Conservation (phyloP, 2,797 vertebrate genomes). For the Cyprinella venusta region DNA sequence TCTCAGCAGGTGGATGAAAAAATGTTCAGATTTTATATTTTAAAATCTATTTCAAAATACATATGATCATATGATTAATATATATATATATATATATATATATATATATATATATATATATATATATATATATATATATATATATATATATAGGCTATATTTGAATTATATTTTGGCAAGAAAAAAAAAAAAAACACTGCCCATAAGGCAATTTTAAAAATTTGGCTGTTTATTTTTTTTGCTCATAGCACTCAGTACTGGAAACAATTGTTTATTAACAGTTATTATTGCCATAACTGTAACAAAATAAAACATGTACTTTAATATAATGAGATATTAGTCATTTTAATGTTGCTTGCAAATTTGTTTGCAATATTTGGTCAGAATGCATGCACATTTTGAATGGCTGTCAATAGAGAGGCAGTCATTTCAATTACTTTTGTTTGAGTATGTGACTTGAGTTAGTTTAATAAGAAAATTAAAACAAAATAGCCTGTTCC, state of each 20-base stretch:
- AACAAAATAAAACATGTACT: neutral
- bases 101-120: no score
- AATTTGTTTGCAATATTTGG: neutral
- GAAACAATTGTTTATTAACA: no score
- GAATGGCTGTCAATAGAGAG: neutral
- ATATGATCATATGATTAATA: no score
- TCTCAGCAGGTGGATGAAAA: neutral
- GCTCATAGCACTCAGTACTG: no score
- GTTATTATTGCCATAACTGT: no score
- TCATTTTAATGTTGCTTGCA: neutral
- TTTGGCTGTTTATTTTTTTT: no score
- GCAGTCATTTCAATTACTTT: neutral
- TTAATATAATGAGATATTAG: neutral
- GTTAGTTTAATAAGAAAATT: neutral
- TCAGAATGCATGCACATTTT: neutral
- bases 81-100: no score
- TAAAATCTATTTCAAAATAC: neutral
- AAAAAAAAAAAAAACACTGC: neutral
- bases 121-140: no score
- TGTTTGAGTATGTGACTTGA: neutral
- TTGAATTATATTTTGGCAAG: neutral
- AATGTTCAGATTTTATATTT: neutral
- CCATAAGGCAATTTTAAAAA: slow-evolving; percentile 22
- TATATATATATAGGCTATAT: neutral
- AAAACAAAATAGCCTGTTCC: slow-evolving; percentile 24